A percentile compares a stretch with the other conserved stretches of the same genome.
Conservation (phyloP, 2,113 vertebrate species). For the Pelecanus crispus region DNA sequence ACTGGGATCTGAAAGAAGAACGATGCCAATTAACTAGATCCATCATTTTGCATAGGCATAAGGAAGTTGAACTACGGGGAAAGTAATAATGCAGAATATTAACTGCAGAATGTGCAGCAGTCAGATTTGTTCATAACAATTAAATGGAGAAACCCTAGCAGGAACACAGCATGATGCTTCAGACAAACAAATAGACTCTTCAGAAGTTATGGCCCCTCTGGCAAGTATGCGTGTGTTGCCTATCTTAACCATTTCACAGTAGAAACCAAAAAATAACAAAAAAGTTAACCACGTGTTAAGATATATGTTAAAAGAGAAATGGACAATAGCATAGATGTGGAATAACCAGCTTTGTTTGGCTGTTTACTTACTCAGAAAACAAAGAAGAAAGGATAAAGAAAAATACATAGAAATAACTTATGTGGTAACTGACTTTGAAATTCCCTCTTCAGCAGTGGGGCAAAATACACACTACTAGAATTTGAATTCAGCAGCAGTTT, state of each 20-base stretch:
- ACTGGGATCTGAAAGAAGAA: neutral
- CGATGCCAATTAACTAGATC: neutral
- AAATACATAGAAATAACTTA: neutral
- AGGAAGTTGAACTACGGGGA: neutral
- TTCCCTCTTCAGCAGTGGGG: neutral
- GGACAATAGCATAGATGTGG: neutral
- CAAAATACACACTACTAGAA: neutral
- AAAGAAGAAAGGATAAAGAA: neutral
- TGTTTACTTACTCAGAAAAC: neutral
- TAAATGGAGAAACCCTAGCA: neutral
- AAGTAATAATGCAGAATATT: neutral
- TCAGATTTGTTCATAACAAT: neutral
- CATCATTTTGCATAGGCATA: neutral
- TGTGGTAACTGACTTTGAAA: neutral
- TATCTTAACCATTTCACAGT: neutral
- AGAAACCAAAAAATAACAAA: neutral
- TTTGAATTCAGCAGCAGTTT: neutral
- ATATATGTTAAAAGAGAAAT: neutral
- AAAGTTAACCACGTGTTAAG: neutral
- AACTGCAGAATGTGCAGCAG: neutral
- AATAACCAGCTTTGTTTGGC: neutral
- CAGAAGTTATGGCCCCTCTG: neutral
- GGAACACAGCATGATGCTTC: neutral
- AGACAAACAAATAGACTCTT: neutral
- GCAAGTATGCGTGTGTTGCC: neutral